Evolutionary conservation across 2,888 invertebrate genomes (phyloP).

Genomic region (Brenthis ino): DNA sequence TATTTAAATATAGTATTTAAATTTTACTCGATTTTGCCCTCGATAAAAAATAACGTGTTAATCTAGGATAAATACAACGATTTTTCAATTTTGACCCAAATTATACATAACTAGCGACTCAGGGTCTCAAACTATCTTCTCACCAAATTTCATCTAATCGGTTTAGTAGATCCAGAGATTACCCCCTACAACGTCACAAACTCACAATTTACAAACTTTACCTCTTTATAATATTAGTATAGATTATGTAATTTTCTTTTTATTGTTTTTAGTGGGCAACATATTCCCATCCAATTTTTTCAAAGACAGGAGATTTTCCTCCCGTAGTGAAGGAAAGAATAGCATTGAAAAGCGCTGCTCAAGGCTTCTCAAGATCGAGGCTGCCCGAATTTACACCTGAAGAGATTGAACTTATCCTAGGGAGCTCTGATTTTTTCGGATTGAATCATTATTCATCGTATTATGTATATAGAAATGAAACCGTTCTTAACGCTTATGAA

Average conservation of each 20-base stretch:
- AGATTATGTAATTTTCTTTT: not conserved
- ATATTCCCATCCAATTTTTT: constrained; percentile 35
- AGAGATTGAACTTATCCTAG: constrained; percentile 54
- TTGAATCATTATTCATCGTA: constrained; percentile 85
- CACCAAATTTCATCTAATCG: too few species aligned
- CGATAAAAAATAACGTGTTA: too few species aligned
- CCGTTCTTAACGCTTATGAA: constrained; percentile 27
- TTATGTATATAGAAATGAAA: constrained; percentile 44
- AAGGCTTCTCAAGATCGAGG: constrained; percentile 63
- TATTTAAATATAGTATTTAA: too few species aligned
- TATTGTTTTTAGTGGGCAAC: constrained; percentile 29
- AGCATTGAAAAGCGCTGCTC: constrained; percentile 58
- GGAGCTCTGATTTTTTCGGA: constrained; percentile 57
- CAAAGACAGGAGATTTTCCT: constrained; percentile 65
- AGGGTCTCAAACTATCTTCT: too few species aligned
- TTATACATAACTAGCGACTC: too few species aligned
- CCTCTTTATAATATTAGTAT: too few species aligned
- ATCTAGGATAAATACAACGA: too few species aligned
- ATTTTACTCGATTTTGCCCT: too few species aligned
- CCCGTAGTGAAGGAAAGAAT: constrained; percentile 58
- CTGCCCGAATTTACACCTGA: constrained; percentile 64
- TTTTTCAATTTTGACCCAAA: too few species aligned
- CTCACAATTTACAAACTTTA: too few species aligned
- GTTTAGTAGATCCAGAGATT: too few species aligned
- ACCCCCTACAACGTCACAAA: too few species aligned